Evolutionary conservation across 2,113 vertebrate species (phyloP).

Genomic region (Aythya baeri): DNA sequence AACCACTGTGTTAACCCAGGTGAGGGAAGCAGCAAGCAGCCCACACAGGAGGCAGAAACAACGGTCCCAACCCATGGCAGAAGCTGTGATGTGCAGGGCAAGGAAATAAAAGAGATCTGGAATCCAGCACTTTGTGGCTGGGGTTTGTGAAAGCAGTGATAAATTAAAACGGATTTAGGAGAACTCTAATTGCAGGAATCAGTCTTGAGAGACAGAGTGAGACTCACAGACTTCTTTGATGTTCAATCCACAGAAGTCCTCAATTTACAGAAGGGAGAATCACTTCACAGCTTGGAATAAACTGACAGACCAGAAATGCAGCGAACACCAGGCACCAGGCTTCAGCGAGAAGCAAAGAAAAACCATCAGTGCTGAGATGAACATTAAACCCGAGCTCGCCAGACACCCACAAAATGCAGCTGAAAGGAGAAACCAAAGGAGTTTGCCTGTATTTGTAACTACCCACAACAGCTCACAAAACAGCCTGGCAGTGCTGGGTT

Average conservation of each 20-base stretch:
- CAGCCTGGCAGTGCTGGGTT: neutral
- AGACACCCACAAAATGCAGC: neutral
- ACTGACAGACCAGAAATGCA: slow-evolving; percentile 55
- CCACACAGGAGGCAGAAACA: slow-evolving; percentile 16
- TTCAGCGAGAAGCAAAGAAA: slow-evolving; percentile 49
- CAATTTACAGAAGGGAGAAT: slow-evolving; percentile 71
- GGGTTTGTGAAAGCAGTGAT: slow-evolving; percentile 56
- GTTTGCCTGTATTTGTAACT: neutral
- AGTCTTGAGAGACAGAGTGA: slow-evolving; percentile 55
- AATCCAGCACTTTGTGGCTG: neutral
- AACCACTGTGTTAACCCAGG: neutral
- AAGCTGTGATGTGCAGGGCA: fast-evolving
- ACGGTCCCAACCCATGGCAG: neutral
- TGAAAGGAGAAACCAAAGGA: neutral
- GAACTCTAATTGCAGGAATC: slow-evolving; percentile 61
- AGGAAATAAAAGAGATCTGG: neutral
- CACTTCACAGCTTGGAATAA: slow-evolving; percentile 70
- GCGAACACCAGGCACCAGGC: neutral
- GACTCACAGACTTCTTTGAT: slow-evolving; percentile 64
- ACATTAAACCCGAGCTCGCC: slow-evolving; percentile 22
- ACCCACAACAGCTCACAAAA: neutral
- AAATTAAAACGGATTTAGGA: slow-evolving; percentile 70
- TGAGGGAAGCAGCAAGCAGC: neutral
- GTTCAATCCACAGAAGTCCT: slow-evolving; percentile 68
- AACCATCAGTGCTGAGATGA: slow-evolving; percentile 44